Base-by-base conservation (phyloP, 2,888 invertebrate genomes). In the Entomobrya multifasciata region DNA sequence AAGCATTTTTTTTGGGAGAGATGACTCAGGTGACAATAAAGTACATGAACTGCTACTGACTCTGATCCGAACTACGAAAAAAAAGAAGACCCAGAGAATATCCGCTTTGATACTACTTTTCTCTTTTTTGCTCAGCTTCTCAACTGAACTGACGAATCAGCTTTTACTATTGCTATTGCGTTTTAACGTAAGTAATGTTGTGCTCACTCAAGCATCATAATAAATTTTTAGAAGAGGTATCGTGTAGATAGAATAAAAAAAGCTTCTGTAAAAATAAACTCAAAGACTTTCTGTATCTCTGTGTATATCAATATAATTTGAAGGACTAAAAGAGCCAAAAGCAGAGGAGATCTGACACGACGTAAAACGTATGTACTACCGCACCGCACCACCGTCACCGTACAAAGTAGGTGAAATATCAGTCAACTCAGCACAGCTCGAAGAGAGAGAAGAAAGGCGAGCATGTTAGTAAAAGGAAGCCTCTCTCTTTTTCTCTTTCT, bases 21-120 rank as follows among this genome's bases (percentile, higher is more conserved):
- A 65, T 30, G 15, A 65, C 17, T 65, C 65, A 65, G 65, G 65
- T 65, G 65, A 65, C 65, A 65, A 65, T 65, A 65, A 36, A 65
- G 22, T 57, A 65, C 65, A 65, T 65, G 30, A 27, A 1, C 36
- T 65, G 36, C 1, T 17, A 15, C 1, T n/a, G n/a, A n/a, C n/a
- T n/a, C n/a, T n/a, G n/a, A n/a, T n/a, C n/a, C n/a, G n/a, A n/a
- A n/a, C n/a, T n/a, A n/a, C n/a, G n/a, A n/a, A n/a, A n/a, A n/a
- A n/a, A n/a, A n/a, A n/a, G n/a, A n/a, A n/a, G n/a, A n/a, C 15
- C 17, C 10, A 22, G 57, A 25, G 8, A 57, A 57, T 52, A 57
- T 57, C 57, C 57, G 57, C 22, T 57, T 22, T 57, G 20, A n/a
- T 20, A 20, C 20, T 47, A 15, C 52, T 52, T n/a, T 47, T 10